These are phyloP conservation scores for Drosophila peninsularis DNA, from an alignment of 2,888 invertebrate species.

Conservation along the genomic window DNA sequence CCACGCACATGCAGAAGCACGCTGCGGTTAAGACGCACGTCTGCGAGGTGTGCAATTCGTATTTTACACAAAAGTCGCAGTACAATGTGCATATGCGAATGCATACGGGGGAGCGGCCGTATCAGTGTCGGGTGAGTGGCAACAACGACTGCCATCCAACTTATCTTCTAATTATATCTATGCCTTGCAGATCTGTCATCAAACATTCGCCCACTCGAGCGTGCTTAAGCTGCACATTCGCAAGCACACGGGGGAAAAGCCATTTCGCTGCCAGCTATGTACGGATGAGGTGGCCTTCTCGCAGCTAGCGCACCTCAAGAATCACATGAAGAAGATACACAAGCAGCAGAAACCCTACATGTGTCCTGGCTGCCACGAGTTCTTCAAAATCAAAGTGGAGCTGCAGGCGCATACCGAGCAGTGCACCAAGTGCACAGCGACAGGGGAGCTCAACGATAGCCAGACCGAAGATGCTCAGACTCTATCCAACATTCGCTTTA, in stretches of 20 bases:
- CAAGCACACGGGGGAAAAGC: conserved; percentile 94
- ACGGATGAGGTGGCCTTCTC: conserved; percentile 89
- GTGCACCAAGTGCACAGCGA: conserved; percentile 81
- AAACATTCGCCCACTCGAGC: conserved; percentile 91
- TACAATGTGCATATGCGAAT: conserved; percentile 92
- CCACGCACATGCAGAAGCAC: conserved; percentile 92
- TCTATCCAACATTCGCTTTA: conserved; percentile 90
- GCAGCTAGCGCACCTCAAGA: conserved; percentile 94
- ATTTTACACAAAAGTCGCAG: conserved; percentile 93
- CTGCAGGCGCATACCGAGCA: conserved; percentile 88
- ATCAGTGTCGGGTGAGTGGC: conserved; percentile 89
- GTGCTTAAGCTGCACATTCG: conserved; percentile 93
- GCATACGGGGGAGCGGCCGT: conserved; percentile 94
- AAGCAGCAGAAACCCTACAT: conserved; percentile 91
- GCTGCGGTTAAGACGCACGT: conserved; percentile 89
- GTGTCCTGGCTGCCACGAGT: conserved; percentile 89
- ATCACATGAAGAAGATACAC: conserved; percentile 94
- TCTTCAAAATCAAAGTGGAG: conserved; percentile 91
- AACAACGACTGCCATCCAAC: no score
- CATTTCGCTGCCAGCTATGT: conserved; percentile 90
- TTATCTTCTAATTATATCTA: neutral
- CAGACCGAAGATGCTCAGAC: conserved; percentile 84
- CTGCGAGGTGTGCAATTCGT: conserved; percentile 91
- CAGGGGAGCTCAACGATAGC: conserved; percentile 36
- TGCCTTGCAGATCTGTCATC: conserved; percentile 81